Conservation (phyloP, 2,113 vertebrate species). For the Actenoides lindsayi region DNA sequence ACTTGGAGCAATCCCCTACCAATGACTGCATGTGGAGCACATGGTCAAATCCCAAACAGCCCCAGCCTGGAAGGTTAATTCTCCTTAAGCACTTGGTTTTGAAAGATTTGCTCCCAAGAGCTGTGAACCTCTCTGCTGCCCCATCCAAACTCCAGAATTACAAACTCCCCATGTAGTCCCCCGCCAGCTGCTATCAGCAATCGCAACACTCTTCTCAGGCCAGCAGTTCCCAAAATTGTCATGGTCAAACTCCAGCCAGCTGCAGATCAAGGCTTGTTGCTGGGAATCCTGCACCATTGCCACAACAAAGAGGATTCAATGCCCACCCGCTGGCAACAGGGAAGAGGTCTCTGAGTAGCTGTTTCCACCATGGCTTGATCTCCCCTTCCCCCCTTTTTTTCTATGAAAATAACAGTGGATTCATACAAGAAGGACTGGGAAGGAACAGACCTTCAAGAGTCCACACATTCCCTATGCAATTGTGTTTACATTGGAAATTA, state of each 20-base stretch:
- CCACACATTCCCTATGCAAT: background rate
- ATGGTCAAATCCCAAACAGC: background rate
- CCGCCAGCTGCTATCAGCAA: background rate
- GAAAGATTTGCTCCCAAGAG: background rate
- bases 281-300: background rate
- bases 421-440: background rate
- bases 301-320: background rate
- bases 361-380: background rate
- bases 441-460: background rate
- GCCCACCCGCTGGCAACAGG: background rate
- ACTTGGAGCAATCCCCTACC: background rate
- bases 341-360: background rate
- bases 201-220: background rate
- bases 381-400: background rate
- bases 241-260: background rate
- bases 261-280: background rate
- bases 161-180: background rate
- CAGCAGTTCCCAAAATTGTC: background rate
- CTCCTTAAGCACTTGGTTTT: background rate
- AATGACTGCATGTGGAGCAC: fast-evolving
- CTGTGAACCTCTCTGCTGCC: background rate
- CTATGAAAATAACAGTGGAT: background rate
- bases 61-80: background rate
- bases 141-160: background rate
- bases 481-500: background rate